Evolutionary conservation across 2,113 vertebrate species (phyloP), one percentile per base, ranked within the genome.

Genomic region (Poicephalus meyeri): DNA sequence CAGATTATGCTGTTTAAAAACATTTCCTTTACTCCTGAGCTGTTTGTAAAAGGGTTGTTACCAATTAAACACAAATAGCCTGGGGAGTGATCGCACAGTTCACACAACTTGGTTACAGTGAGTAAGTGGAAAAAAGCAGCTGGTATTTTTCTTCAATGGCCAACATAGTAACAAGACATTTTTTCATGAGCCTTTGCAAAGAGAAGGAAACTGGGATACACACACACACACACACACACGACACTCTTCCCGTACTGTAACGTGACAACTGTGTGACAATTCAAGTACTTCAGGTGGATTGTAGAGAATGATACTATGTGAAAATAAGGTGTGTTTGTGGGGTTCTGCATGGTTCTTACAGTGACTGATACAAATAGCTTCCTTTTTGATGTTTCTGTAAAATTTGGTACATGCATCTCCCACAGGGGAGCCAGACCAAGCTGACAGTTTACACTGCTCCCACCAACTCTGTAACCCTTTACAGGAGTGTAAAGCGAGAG

Each of bases 231-330:
- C 37, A 37, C 37, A 39, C 9, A 39, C 37, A 39, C 37, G 37
- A 39, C 37, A 39, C 41, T 37, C 68, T 29, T 42, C 25, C 49
- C 0, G 0, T 31, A 11, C 20, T 29, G n/a, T 60, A 64, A 70
- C 2, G 3, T 2, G 29, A 41, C 63, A 70, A 33, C n/a, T 44
- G 46, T 52, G 10, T 70, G 41, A 39, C 4, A 1, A 44, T 46
- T 39, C 9, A 31, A 7, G 17, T 58, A 74, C 21, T 24, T 42
- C 13, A 46, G 16, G 0, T 26, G 31, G 28, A 58, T 9, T 1
- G 12, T 3, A 71, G 28, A 50, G 25, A 82, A 53, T 0, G 1
- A 13, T 6, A 33, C 9, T 7, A 9, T 3, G 26, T 6, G 21
- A 69, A 69, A 56, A 58, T 0, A 52, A 23, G 24, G 16, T 60